These are phyloP conservation scores for Tuberolachnus salignus DNA, from an alignment of 2,888 invertebrate genomes.

Conservation along the genomic window DNA sequence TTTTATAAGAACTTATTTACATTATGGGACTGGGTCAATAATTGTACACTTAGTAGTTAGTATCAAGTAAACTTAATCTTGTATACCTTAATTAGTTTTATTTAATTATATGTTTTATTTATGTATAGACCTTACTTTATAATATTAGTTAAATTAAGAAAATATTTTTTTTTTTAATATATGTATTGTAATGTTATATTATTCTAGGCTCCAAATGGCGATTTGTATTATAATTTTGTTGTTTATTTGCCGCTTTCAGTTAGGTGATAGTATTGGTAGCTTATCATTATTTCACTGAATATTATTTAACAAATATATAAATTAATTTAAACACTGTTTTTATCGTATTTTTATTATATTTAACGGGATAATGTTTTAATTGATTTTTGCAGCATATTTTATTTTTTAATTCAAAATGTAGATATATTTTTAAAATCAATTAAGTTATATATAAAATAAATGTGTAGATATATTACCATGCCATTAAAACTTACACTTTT, in stretches of 20 bases:
- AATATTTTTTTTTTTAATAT: conserved; percentile 29
- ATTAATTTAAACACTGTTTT: not conserved
- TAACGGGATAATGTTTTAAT: too few relatives aligned
- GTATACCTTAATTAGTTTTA: conserved; percentile 19
- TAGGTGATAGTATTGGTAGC: not conserved
- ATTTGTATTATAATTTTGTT: conserved; percentile 3
- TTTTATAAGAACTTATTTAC: conserved; percentile 7
- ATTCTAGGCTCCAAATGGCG: not conserved
- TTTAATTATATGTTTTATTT: conserved; percentile 21
- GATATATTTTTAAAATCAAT: not conserved
- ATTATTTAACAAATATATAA: not conserved
- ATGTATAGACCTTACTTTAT: not conserved
- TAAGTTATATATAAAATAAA: not conserved
- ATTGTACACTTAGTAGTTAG: conserved; percentile 21
- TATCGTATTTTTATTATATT: not conserved
- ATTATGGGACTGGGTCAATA: conserved; percentile 42
- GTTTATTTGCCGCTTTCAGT: conserved; percentile 7
- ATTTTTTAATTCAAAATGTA: not conserved
- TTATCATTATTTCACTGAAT: not conserved
- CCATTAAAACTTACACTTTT: not conserved
- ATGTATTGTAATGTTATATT: conserved; percentile 19
- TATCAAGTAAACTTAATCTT: conserved; percentile 15
- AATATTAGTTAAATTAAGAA: conserved; percentile 13
- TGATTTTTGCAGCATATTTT: not conserved
- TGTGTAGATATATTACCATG: not conserved